These are phyloP conservation scores for Sus scrofa DNA, from an alignment of 2,113 vertebrate species.

Conservation along the genomic window T2T-Sscrofa CM000817.6:122059501-122060000, in stretches of 20 bases:
- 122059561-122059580: background rate
- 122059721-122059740: background rate
- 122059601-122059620: background rate
- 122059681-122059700: background rate
- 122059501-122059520: background rate
- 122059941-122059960: background rate
- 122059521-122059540: background rate
- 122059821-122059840: background rate
- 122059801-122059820: background rate
- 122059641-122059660: background rate
- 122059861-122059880: background rate
- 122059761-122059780: background rate
- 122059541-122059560: background rate
- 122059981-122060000: background rate
- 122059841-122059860: background rate
- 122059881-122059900: background rate
- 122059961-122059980: background rate
- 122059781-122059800: background rate
- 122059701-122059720: background rate
- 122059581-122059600: background rate
- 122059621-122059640: background rate
- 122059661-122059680: background rate
- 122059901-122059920: background rate
- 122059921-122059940: background rate
- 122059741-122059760: background rate